phyloP scores from a whole-genome alignment of 2,888 invertebrate species.

The Vannuccia rotundouncinata region DNA sequence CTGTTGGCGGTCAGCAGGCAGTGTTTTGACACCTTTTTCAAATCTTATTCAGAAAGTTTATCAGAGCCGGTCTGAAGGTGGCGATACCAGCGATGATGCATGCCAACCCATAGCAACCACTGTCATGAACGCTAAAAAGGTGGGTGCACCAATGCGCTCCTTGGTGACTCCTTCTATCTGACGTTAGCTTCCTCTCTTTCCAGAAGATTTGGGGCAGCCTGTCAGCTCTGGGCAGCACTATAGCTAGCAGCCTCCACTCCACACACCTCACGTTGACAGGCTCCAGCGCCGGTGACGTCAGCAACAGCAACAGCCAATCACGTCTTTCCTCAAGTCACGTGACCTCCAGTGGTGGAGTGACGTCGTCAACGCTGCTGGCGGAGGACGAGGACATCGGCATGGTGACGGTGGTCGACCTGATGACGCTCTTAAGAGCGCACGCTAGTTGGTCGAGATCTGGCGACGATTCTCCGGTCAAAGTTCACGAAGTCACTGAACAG shows the following conservation, averaged over 20 bases:
- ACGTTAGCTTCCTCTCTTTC: not conserved
- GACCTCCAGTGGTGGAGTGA: not conserved
- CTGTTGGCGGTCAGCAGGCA: too few species aligned
- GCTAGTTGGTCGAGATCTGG: not conserved
- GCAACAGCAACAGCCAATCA: not conserved
- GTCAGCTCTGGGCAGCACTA: not conserved
- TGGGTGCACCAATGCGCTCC: not conserved
- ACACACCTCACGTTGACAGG: not conserved
- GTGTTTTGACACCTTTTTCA: not conserved
- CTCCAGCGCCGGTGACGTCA: not conserved
- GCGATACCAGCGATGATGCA: conserved; percentile 1
- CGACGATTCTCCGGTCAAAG: not conserved
- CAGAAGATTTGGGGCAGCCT: conserved; percentile 26
- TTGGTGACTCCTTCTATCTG: not conserved
- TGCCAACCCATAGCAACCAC: conserved; percentile 16
- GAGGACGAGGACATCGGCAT: not conserved
- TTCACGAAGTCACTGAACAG: not conserved
- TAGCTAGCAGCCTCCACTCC: not conserved
- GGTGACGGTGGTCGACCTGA: conserved; percentile 13
- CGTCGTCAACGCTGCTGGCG: not conserved
- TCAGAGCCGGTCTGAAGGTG: not conserved
- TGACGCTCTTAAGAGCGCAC: not conserved
- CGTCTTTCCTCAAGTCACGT: not conserved
- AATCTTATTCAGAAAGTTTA: not conserved
- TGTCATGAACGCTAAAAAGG: conserved; percentile 22